These are phyloP conservation scores for Mimas tiliae DNA, from an alignment of 2,888 invertebrate species.

Conservation along the genomic window DNA sequence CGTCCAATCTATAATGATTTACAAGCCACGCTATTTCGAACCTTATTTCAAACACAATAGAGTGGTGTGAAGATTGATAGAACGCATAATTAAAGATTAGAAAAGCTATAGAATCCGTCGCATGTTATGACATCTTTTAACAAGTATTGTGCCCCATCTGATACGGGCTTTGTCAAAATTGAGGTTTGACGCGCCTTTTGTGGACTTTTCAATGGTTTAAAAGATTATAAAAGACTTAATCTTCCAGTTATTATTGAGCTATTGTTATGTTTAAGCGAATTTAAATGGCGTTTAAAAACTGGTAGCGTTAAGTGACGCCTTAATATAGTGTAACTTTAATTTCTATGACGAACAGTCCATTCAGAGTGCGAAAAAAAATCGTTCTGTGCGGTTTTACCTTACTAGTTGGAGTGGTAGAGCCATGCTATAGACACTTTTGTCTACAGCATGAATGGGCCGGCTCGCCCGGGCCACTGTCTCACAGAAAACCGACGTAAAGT, in stretches of 20 bases:
- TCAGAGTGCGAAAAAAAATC: neutral
- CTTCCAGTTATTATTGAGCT: neutral
- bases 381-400: too few relatives aligned
- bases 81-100: neutral
- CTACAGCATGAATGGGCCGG: too few relatives aligned
- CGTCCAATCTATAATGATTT: neutral
- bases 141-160: conserved; percentile 4
- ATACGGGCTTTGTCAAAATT: conserved; percentile 9
- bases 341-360: neutral
- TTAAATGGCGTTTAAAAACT: neutral
- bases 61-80: neutral
- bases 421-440: too few relatives aligned
- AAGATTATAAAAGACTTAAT: conserved; percentile 10
- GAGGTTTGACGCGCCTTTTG: conserved; percentile 5
- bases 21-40: neutral
- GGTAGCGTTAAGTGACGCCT: neutral
- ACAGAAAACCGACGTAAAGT: too few relatives aligned
- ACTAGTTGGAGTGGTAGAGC: too few relatives aligned
- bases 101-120: neutral
- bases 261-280: neutral
- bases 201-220: neutral
- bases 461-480: too few relatives aligned
- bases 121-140: conserved; percentile 18
- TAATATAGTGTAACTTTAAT: neutral
- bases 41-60: neutral